phyloP scores from a whole-genome alignment of 2,888 invertebrate genomes.

The Salticus scenicus region DNA sequence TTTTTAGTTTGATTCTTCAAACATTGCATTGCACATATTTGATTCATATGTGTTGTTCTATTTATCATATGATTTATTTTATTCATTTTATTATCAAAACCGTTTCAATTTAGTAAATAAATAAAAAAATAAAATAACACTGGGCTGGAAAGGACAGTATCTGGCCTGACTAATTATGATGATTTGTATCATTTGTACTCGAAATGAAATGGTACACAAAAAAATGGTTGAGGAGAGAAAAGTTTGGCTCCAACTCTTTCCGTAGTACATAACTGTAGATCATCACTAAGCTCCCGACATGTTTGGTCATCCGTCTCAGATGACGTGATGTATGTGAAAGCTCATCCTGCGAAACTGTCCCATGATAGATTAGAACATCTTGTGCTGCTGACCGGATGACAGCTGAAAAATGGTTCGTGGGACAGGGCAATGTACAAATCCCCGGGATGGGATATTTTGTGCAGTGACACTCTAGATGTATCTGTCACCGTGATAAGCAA shows the following conservation, averaged over 20 bases:
- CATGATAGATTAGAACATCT: slow-evolving; percentile 64
- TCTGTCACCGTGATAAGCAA: slow-evolving; percentile 56
- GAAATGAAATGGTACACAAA: too few relatives aligned
- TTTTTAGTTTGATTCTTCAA: too few relatives aligned
- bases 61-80: too few relatives aligned
- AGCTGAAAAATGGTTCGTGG: slow-evolving; percentile 62
- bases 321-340: not conserved
- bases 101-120: too few relatives aligned
- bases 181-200: too few relatives aligned
- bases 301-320: not conserved
- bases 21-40: too few relatives aligned
- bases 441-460: slow-evolving; percentile 57
- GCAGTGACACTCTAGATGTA: slow-evolving; percentile 61
- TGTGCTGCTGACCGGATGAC: slow-evolving; percentile 51
- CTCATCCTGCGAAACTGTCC: slow-evolving; percentile 16
- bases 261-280: not conserved
- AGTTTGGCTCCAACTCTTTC: not conserved
- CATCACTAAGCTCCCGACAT: not conserved
- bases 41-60: too few relatives aligned
- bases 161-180: too few relatives aligned
- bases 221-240: too few relatives aligned
- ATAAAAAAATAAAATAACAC: too few relatives aligned
- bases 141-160: too few relatives aligned
- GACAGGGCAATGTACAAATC: slow-evolving; percentile 57
- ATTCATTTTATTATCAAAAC: too few relatives aligned